Evolutionary conservation across 2,113 vertebrate species (phyloP), one percentile per base, ranked within the genome.

Genomic region (Orcinus orca): DNA sequence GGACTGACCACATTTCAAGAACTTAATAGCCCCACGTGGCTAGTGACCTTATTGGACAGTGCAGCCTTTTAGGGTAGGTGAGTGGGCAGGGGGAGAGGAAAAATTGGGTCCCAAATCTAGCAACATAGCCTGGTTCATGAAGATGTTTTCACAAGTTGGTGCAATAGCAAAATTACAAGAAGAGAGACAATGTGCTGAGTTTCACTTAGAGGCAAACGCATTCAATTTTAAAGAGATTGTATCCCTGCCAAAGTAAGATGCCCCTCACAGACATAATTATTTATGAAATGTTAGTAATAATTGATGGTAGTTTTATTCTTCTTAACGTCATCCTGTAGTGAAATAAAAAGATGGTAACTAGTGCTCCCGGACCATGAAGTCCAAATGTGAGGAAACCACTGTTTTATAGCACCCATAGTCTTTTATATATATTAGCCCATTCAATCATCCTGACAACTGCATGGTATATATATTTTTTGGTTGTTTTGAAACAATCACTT

Each of bases 401-500:
- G 26, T 41, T 65, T 73, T 53, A 68, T 33, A 84, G 41, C 13
- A 33, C 63, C 44, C 1, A 20, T 14, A 8, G 4, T 68, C 82
- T 63, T 82, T 82, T 73, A 62, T n/a, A 62, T 83, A 50, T 14
- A 73, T 68, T 63, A 47, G 55, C 20, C 2, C 18, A 20, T 62
- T 83, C 67, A 83, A 26, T 90, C 25, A 73, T 84, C 70, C 26
- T 31, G 14, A 74, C 21, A 17, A 11, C 38, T 60, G 33, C 6
- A n/a, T 80, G 18, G 73, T 79, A 14, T 60, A 29, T 53, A 94
- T 63, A 12, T 38, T 18, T 58, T 31, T 67, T 73, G 62, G 71
- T 83, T 85, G 92, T 68, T 92, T 55, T 81, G 50, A 86, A 92
- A 91, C 29, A 79, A 50, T 76, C 58, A 55, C 25, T 74, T 94